phyloP scores from a whole-genome alignment of 2,797 vertebrate species.

The Anguilla anguilla region DNA sequence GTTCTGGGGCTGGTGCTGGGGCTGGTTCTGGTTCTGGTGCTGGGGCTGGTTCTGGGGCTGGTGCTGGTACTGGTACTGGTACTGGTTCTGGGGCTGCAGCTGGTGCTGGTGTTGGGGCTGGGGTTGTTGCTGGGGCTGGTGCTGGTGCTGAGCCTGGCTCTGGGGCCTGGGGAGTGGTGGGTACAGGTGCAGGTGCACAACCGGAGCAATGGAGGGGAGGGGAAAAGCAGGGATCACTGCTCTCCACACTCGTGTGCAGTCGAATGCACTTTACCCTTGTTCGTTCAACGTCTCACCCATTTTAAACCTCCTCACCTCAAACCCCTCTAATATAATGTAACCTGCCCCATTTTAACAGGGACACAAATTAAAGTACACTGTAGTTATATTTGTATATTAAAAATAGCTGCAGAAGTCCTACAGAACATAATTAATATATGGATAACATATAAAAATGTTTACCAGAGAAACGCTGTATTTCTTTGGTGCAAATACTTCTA shows the following conservation, averaged over 20 bases:
- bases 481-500: background rate
- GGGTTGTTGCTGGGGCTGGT: background rate
- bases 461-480: background rate
- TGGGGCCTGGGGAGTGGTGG: too few relatives aligned
- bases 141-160: background rate
- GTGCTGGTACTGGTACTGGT: too few relatives aligned
- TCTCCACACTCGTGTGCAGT: background rate
- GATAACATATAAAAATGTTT: background rate
- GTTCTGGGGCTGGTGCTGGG: too few relatives aligned
- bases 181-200: background rate
- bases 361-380: background rate
- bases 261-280: background rate
- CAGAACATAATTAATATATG: background rate
- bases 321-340: background rate
- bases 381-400: background rate
- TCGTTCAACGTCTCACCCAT: background rate
- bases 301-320: background rate
- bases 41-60: too few relatives aligned
- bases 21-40: background rate
- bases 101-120: background rate
- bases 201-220: background rate
- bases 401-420: background rate
- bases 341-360: background rate
- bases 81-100: background rate
- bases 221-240: background rate